Base-by-base conservation (phyloP, 2,113 vertebrate genomes). In the Dipodomys ordii region DNA sequence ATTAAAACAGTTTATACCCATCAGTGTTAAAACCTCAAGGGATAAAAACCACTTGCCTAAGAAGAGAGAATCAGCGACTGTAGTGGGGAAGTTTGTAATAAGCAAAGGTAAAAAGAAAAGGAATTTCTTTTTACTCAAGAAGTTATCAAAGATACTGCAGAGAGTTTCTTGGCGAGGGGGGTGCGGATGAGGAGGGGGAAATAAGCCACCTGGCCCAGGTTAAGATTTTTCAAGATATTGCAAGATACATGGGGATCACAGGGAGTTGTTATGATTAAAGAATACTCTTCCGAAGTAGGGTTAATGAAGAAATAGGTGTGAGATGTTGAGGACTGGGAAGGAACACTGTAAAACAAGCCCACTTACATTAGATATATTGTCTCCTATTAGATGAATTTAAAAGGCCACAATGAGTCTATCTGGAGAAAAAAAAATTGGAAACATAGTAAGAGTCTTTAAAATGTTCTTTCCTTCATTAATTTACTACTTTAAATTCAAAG, bases 401-500 rank as follows among this genome's bases (percentile, higher is more conserved):
- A 93, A 88, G 46, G 12, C 25, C 39, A 60, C 10, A 57, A 12
- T 13, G 46, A 78, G 3, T 68, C 39, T 69, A 44, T 71, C n/a
- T 87, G 27, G 19, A 76, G 30, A 86, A 86, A 92, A 88, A 46
- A 57, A 9, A 57, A 13, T 76, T 84, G 35, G 20, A 77, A 89
- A 2, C 27, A 16, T 88, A 39, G 49, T 87, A 89, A 87, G 30
- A 94, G 72, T 77, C 20, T 19, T 68, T 82, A 76, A 90, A 67
- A 83, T 69, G 19, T 77, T 81, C 11, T 57, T 35, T 20, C 62
- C 19, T 7, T 92, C 46, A 68, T 90, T 69, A 84, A 83, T 81
- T 85, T 81, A 44, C 46, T 90, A 88, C 87, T 53, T 72, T 91
- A 91, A 90, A 35, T 82, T 79, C 60, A 83, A 46, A 83, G 9